phyloP scores from a whole-genome alignment of 2,888 invertebrate genomes.

The Philhelius pedissequus region DNA sequence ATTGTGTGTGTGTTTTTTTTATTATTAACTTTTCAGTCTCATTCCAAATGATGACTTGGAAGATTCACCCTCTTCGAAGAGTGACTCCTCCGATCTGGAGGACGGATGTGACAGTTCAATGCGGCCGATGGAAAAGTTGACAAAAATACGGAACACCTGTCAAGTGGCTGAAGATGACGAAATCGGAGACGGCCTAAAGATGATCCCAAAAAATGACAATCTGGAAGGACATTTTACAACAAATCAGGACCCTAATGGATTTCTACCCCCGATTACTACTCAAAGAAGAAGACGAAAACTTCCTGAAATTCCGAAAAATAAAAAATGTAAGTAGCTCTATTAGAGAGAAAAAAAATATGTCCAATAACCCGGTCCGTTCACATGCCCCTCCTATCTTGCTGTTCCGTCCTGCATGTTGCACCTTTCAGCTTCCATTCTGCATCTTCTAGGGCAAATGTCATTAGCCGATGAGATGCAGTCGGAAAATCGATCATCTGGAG shows the following conservation, averaged over 20 bases:
- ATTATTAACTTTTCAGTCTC: conserved; percentile 82
- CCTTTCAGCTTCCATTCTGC: conserved; percentile 83
- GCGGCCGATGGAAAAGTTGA: conserved; percentile 32
- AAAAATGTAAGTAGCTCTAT: conserved; percentile 84
- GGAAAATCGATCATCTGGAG: conserved; percentile 39
- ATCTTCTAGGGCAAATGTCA: conserved; percentile 82
- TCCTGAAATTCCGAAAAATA: conserved; percentile 93
- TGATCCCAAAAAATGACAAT: conserved; percentile 74
- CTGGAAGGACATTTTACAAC: conserved; percentile 75
- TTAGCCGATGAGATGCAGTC: conserved; percentile 73
- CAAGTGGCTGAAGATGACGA: conserved; percentile 79
- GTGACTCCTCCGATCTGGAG: conserved; percentile 84
- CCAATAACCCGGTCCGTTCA: conserved; percentile 43
- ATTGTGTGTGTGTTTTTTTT: conserved; percentile 31
- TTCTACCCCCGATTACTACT: conserved; percentile 76
- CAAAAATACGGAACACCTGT: conserved; percentile 71
- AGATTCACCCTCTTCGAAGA: conserved; percentile 88
- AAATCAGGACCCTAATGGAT: conserved; percentile 75
- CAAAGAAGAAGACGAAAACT: conserved; percentile 88
- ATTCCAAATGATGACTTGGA: conserved; percentile 91
- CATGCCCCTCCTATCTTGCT: conserved; percentile 13
- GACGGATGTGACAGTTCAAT: conserved; percentile 76
- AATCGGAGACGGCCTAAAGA: conserved; percentile 78
- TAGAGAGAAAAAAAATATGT: conserved; percentile 45
- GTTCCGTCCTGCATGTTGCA: conserved; percentile 46